phyloP scores from a whole-genome alignment of 1,140 invertebrate species.

The Euglossa dilemma region DNA sequence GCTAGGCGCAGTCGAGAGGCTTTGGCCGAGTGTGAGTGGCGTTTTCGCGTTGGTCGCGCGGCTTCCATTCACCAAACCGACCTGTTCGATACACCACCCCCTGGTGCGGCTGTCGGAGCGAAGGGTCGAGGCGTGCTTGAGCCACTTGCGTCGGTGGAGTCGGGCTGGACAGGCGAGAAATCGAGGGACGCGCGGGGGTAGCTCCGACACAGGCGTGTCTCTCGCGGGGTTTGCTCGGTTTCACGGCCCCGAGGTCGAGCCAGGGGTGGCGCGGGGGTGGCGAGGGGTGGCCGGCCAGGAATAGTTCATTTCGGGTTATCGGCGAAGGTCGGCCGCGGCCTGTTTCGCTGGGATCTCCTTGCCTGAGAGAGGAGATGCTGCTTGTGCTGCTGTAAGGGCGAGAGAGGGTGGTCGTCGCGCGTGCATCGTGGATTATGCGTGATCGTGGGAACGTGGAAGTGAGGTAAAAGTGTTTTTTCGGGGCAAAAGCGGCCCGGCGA shows the following conservation, averaged over 20 bases:
- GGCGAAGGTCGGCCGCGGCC: too few relatives aligned
- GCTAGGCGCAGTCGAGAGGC: conserved; percentile 58
- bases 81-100: conserved; percentile 1
- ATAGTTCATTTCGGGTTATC: conserved; percentile 34
- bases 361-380: too few relatives aligned
- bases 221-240: conserved; percentile 1
- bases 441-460: conserved; percentile 60
- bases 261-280: background rate
- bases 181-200: background rate
- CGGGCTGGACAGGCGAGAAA: background rate
- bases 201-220: conserved; percentile 25
- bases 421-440: conserved; percentile 60
- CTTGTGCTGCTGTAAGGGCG: background rate
- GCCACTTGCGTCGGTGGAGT: background rate
- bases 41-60: conserved; percentile 52
- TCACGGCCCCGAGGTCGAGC: background rate
- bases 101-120: background rate
- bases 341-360: too few relatives aligned
- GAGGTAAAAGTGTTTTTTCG: conserved; percentile 81
- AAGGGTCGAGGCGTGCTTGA: conserved; percentile 1
- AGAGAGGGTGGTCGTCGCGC: background rate
- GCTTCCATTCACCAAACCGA: conserved; percentile 72
- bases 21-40: conserved; percentile 51
- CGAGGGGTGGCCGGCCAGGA: conserved; percentile 26
- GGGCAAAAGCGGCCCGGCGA: conserved; percentile 77